Percentiles rank a stretch among this genome's conserved stretches.
phyloP scores from a whole-genome alignment of 2,113 vertebrate genomes.

The Azemiops feae region DNA sequence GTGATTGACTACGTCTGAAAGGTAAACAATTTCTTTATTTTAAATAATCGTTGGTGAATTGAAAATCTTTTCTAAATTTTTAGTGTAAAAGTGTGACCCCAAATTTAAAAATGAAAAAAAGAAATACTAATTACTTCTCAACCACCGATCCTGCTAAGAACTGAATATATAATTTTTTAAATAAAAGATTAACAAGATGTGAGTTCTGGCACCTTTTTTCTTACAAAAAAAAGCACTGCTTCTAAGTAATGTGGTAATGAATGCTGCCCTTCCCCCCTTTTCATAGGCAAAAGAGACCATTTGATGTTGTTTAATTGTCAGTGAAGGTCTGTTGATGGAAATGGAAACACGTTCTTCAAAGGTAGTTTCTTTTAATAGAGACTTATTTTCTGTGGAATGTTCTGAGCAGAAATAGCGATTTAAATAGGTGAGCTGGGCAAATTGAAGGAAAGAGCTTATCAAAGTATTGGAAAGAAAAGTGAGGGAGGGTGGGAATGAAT shows the following conservation, averaged over 20 bases:
- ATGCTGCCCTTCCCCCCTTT: neutral
- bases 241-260: neutral
- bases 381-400: neutral
- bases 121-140: too few relatives aligned
- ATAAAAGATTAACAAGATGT: too few relatives aligned
- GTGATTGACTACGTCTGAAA: too few relatives aligned
- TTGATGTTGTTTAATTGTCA: neutral
- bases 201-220: too few relatives aligned
- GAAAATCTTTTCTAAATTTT: too few relatives aligned
- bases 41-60: too few relatives aligned
- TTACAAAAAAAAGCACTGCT: too few relatives aligned
- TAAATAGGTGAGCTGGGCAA: neutral
- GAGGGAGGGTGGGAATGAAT: neutral
- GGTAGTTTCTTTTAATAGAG: neutral
- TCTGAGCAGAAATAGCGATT: neutral
- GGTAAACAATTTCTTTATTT: too few relatives aligned
- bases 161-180: too few relatives aligned
- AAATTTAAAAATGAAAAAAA: too few relatives aligned
- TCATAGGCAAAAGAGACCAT: neutral
- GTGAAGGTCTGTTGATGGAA: neutral
- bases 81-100: too few relatives aligned
- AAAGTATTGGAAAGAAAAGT: neutral
- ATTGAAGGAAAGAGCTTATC: neutral
- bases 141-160: too few relatives aligned
- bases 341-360: neutral